Evolutionary conservation across 2,113 vertebrate species (phyloP), one percentile per base, ranked within the genome.

Genomic region (Setophaga coronata): DNA sequence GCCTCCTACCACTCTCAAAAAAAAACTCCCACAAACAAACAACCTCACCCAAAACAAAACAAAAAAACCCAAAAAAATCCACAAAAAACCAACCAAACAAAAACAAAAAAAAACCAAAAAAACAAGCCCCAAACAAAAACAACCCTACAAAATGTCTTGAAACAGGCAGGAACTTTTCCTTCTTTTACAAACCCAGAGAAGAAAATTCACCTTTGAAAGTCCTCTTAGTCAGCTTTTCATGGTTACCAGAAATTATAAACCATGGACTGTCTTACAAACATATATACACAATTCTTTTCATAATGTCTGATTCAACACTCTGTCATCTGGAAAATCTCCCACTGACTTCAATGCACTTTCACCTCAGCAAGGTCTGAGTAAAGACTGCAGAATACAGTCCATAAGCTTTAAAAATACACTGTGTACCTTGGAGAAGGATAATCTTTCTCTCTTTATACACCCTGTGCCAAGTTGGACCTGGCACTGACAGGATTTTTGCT

Each of bases 401-500:
- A 38, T 73, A 97, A 95, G 78, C 62, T 89, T 89, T 47, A 95
- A 93, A 94, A 93, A 87, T 17, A 82, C 43, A 80, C 86, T 91
- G 71, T 74, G 78, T 60, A 90, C 67, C 87, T 90, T 82, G 90
- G 94, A 96, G 82, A 74, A 69, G 80, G 62, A 88, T 94, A 74
- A 62, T 86, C 93, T 91, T 97, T 94, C 88, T 88, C 64, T 89
- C 65, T 45, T 50, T 48, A 31, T 51, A 38, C 50, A 89, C 33
- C n/a, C 91, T 54, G 67, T 96, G 96, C 95, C 95, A 97, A 97
- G 90, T n/a, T 93, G 65, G 88, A 80, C 65, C 83, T 97, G 90
- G 93, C 97, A 95, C 65, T 70, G 73, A 93, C 97, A 95, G 84
- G 85, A 83, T 97, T 95, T 96, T 96, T 96, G 84, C 95, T 96